phyloP scores from a whole-genome alignment of 2,113 vertebrate genomes.

The Triplophysa siluroides region DNA sequence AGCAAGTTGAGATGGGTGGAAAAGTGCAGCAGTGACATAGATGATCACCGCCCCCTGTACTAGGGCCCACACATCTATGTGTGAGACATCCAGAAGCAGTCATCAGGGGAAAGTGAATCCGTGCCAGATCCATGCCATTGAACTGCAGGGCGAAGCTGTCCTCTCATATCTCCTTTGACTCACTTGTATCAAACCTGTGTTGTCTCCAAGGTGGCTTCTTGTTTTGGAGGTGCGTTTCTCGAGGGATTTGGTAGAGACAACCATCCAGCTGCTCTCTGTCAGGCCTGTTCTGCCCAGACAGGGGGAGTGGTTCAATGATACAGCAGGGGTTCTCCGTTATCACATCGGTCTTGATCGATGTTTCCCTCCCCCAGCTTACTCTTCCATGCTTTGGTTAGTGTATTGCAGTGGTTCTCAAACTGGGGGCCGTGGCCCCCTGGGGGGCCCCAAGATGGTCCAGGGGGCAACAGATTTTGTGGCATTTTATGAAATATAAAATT shows the following conservation, averaged over 20 bases:
- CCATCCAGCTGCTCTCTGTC: conserved; percentile 63
- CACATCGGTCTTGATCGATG: conserved; percentile 49
- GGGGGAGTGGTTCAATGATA: conserved; percentile 64
- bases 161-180: background rate
- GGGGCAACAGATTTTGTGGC: too few species aligned
- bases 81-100: background rate
- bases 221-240: conserved; percentile 55
- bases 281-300: conserved; percentile 55
- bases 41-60: background rate
- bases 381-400: background rate
- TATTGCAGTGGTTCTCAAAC: background rate
- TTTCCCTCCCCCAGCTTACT: conserved; percentile 32
- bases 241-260: conserved; percentile 56
- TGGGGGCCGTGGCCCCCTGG: too few species aligned
- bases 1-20: conserved; percentile 32
- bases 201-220: conserved; percentile 12
- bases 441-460: too few species aligned
- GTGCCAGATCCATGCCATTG: background rate
- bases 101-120: background rate
- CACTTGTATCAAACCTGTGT: conserved; percentile 34
- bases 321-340: conserved; percentile 39
- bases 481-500: too few species aligned
- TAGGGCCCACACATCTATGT: background rate
- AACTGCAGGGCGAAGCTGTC: conserved; percentile 22
- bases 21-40: conserved; percentile 20